Evolutionary conservation across 2,113 vertebrate species (phyloP), one percentile per base, ranked within the genome.

Genomic region (Murina feae): DNA sequence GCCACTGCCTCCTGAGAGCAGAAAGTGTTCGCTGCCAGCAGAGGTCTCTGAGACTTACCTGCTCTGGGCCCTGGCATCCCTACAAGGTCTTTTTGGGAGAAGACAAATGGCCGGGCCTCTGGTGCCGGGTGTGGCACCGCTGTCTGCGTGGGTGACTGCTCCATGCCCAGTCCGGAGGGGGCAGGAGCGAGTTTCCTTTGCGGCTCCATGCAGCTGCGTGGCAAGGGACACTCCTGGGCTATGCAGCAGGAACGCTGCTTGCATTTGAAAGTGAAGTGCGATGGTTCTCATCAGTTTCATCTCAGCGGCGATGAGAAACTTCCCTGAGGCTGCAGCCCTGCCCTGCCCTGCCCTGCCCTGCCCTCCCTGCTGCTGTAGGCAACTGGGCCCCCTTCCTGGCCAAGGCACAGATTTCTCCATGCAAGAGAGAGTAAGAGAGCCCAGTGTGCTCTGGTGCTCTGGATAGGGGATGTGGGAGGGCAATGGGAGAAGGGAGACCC

Each of bases 261-360:
- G 1, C 69, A 23, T n/a, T 79, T 39, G 55, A 72, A 90, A 90
- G 84, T 44, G 51, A 94, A 95, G 47, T 87, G 74, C 69, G 37
- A 0, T 44, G 44, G 49, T 95, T 91, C 90, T 96, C 96, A 96
- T 86, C 80, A 71, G 84, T 82, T 86, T 86, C 87, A 93, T 93
- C 91, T 97, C 60, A 85, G 80, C 37, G 82, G 90, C 5, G 91
- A 94, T 96, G 96, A 97, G 96, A 97, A 97, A 96, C 66, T 96
- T 82, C 96, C 96, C 96, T 90, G 60, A 4, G 96, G 96, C 96
- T 92, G 78, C 66, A 90, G 96, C 94, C 91, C 94, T 95, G 96
- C 96, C 97, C 95, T 96, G 90, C 95, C 89, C 1, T 96, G n/a
- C 96, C 97, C 95, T 96, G 88, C 95, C 91, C 1, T 96, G 95